Base-by-base conservation (phyloP, 2,113 vertebrate species). In the Agapornis roseicollis region DNA sequence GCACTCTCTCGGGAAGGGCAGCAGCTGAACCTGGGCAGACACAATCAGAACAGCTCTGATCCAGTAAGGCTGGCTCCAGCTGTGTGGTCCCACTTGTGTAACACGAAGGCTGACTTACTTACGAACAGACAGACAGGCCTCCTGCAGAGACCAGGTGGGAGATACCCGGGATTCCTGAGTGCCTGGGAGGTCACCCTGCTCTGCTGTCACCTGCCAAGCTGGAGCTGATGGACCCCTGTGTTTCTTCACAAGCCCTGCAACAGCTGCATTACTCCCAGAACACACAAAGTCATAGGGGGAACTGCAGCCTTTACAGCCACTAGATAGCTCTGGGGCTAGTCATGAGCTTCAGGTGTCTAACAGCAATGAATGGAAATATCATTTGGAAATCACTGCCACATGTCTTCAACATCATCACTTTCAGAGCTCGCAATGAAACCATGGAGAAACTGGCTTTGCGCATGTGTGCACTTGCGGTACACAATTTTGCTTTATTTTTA, bases 61-160 rank as follows among this genome's bases (percentile, higher is more conserved):
- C 13, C 15, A 0, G 41, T 44, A 15, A 15, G 25, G 84, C 52
- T 23, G 23, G 39, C n/a, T 49, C 39, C 60, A 46, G 76, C 66
- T 33, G n/a, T 7, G 3, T 1, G 2, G 46, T 16, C n/a, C 37
- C 71, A 37, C 2, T 2, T 0, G 0, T 10, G 41, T 31, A 79
- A 76, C 13, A 2, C 1, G 1, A 77, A 50, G 50, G 10, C 46
- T 0, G 1, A 14, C 68, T 71, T 15, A 42, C n/a, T n/a, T n/a
- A n/a, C n/a, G n/a, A n/a, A n/a, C 20, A n/a, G 53, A 33, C 28
- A 69, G n/a, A 29, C 5, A 35, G 39, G 49, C 72, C 80, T 77
- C 74, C 83, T 13, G 31, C 1, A 5, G 60, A 61, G 41, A 53
- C 72, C 68, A 50, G 63, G 71, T 5, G 2, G 39, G 76, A 1